These are phyloP conservation scores for Sebastes oblongus DNA, from an alignment of 2,797 vertebrate genomes.

Conservation along the genomic window DNA sequence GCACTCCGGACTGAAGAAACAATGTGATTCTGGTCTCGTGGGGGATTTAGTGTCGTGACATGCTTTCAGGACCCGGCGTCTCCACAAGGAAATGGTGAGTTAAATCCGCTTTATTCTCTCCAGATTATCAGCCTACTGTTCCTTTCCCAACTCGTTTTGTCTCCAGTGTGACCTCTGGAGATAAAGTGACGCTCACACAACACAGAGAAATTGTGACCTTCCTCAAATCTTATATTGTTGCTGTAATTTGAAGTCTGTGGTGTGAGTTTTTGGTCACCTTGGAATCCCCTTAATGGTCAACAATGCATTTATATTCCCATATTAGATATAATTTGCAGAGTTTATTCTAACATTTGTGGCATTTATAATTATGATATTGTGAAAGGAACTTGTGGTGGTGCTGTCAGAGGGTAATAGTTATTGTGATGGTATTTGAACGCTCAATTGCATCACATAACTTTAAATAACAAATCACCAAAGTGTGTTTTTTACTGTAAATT, in stretches of 20 bases:
- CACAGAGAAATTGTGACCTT: not conserved
- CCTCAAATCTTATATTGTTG: not conserved
- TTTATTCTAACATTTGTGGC: not conserved
- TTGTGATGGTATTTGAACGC: not conserved
- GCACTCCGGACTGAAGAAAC: slow-evolving; percentile 3
- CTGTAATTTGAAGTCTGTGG: not conserved
- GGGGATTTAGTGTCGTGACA: slow-evolving; percentile 67
- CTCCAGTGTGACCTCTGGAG: slow-evolving; percentile 22
- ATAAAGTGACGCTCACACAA: not conserved
- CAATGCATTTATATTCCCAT: not conserved
- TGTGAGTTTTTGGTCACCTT: not conserved
- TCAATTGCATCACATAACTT: too few species aligned
- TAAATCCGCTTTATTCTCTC: not conserved
- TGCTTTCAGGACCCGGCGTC: slow-evolving; percentile 50
- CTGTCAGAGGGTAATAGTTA: too few species aligned
- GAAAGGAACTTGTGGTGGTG: not conserved
- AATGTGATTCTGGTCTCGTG: slow-evolving; percentile 13
- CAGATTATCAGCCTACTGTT: not conserved
- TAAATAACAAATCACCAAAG: not conserved
- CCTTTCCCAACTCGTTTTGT: too few species aligned
- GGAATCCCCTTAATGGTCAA: not conserved
- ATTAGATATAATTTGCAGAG: too few species aligned
- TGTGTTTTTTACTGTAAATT: not conserved
- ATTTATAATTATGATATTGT: not conserved
- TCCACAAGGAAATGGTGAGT: slow-evolving; percentile 70